Percentiles rank a stretch among this genome's conserved stretches.
These are phyloP conservation scores for Magallana nippona DNA, from an alignment of 2,888 invertebrate species.

Conservation along the genomic window DNA sequence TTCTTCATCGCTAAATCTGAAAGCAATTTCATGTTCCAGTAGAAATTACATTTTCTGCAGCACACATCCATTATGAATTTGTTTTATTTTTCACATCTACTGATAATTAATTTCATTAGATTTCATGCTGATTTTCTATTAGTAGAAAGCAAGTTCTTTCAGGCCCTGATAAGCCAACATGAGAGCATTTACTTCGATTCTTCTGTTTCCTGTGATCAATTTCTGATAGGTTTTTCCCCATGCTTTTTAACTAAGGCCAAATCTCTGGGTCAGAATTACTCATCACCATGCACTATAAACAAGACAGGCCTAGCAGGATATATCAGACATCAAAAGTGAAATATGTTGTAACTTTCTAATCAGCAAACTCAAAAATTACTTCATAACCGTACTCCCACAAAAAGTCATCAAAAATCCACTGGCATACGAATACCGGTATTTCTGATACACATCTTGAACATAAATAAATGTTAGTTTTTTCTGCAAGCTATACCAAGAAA, in stretches of 20 bases:
- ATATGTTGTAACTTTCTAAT: constrained; percentile 1
- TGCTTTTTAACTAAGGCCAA: background rate
- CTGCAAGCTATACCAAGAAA: no score
- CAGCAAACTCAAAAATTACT: background rate
- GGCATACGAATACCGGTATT: background rate
- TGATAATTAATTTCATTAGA: constrained; percentile 31
- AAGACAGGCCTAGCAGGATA: background rate
- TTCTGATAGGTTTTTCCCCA: background rate
- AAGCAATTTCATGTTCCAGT: constrained; percentile 27
- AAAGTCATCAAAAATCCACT: background rate
- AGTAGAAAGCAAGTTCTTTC: background rate
- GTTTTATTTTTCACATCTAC: constrained; percentile 8
- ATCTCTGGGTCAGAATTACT: constrained; percentile 8
- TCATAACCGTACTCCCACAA: background rate
- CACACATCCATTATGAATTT: background rate
- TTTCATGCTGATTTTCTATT: constrained; percentile 11
- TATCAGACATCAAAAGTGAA: constrained; percentile 19
- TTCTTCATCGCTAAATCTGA: constrained; percentile 20
- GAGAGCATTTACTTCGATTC: background rate
- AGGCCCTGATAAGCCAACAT: background rate
- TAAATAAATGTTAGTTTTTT: background rate
- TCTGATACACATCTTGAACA: background rate
- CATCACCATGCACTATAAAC: background rate
- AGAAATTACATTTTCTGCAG: constrained; percentile 19
- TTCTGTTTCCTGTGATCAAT: background rate